Base-by-base conservation (phyloP, 2,888 invertebrate genomes). In the Heliconius ismenius region DNA sequence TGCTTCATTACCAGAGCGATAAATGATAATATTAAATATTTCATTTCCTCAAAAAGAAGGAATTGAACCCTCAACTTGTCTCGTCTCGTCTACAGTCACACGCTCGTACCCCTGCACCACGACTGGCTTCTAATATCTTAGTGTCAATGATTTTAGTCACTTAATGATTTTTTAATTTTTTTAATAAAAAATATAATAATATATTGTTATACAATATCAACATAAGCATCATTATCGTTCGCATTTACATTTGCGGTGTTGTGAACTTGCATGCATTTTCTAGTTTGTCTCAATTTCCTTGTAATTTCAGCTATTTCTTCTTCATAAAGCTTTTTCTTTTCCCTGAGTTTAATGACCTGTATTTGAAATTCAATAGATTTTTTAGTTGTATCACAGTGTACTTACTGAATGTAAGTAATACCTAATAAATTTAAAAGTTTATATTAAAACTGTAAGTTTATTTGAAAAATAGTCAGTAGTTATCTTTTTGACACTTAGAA, bases 271-370 rank as follows among this genome's bases (percentile, higher is more conserved):
- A 88, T 86, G 10, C 84, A 83, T 70, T 83, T 87, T 32, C 92
- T 89, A 1, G 90, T 89, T 11, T 85, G 84, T 73, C 90, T 84
- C 32, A 93, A 75, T 72, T 89, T 83, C 10, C 81, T 79, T 0
- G 85, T 84, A 0, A 85, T 85, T 70, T 83, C 84, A 3, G 73
- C 73, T 77, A 92, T 90, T 79, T 88, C 84, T 18, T 78, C 58
- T 81, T 91, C 85, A 0, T 92, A 83, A n/a, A 54, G 72, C 13
- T 83, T 82, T 80, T 91, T 92, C 74, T 81, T 89, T 68, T 89
- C 85, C 65, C 84, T 87, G 7, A 93, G 82, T 79, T 83, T 82
- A 18, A 83, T 84, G 15, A 92, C 89, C 92, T 92, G 79, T 26
- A 78, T 76, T 78, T 74, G 76, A 49, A 54, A 49, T 49, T 65